Evolutionary conservation across 2,113 vertebrate genomes (phyloP).

Genomic region (Lepus europaeus): DNA sequence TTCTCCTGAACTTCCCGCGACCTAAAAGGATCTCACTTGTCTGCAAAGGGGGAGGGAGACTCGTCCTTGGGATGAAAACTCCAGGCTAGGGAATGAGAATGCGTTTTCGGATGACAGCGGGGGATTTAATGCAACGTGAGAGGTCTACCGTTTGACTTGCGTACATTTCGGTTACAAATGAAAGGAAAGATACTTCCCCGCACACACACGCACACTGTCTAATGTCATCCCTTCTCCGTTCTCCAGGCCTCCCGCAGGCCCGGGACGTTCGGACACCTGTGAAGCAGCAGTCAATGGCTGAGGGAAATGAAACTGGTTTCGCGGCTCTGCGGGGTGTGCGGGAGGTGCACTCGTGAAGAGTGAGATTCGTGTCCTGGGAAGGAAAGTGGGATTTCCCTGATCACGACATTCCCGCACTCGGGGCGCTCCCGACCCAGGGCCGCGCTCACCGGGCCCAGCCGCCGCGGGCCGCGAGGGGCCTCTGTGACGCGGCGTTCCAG

Average conservation of each 20-base stretch:
- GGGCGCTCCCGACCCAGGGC: neutral
- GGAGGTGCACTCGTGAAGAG: neutral
- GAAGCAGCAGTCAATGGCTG: neutral
- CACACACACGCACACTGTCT: too few species aligned
- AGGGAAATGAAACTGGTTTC: neutral
- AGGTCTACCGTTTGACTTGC: too few species aligned
- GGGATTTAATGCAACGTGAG: neutral
- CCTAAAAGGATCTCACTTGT: neutral
- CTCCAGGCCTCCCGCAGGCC: neutral
- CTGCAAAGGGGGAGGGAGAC: neutral
- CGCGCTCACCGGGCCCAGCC: accelerated
- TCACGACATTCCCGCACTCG: neutral
- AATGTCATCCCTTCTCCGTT: too few species aligned
- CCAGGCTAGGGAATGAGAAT: neutral
- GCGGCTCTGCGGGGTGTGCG: neutral
- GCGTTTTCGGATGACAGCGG: neutral
- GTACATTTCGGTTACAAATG: too few species aligned
- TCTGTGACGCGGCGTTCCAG: constrained; percentile 71
- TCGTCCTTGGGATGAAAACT: neutral
- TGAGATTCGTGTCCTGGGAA: neutral
- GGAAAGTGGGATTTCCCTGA: neutral
- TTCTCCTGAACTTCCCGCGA: neutral
- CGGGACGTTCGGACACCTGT: too few species aligned
- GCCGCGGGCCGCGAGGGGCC: neutral
- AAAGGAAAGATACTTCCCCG: too few species aligned